These are phyloP conservation scores for Dicranocentrus wangi DNA, from an alignment of 2,888 invertebrate genomes.

Conservation along the genomic window DNA sequence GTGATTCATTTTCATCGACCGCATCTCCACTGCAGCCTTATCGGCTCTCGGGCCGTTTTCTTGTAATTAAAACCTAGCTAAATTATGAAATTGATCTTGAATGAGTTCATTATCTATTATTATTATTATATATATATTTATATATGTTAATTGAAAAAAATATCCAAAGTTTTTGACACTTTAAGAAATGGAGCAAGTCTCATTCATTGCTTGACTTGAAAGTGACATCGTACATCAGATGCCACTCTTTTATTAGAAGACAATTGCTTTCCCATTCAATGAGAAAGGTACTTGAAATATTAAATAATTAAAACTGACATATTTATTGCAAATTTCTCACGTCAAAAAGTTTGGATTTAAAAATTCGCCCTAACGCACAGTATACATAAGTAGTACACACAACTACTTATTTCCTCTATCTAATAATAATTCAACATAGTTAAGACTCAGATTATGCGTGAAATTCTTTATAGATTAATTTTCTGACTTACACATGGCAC, in stretches of 20 bases:
- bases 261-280: slow-evolving; percentile 46
- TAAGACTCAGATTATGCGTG: slow-evolving; percentile 42
- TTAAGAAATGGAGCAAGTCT: slow-evolving; percentile 63
- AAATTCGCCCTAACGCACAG: slow-evolving; percentile 7
- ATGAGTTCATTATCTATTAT: slow-evolving; percentile 32
- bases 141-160: slow-evolving; percentile 64
- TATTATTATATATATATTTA: slow-evolving; percentile 33
- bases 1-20: slow-evolving; percentile 26
- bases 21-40: slow-evolving; percentile 32
- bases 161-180: slow-evolving; percentile 69
- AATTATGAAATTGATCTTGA: background rate
- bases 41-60: slow-evolving; percentile 3
- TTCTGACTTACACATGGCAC: slow-evolving; percentile 55
- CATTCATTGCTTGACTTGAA: slow-evolving; percentile 60
- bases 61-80: no score
- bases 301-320: slow-evolving; percentile 17
- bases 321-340: slow-evolving; percentile 61
- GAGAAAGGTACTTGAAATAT: slow-evolving; percentile 36
- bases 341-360: slow-evolving; percentile 67
- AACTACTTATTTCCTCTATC: background rate
- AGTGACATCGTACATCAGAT: slow-evolving; percentile 55
- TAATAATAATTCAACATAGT: slow-evolving; percentile 21
- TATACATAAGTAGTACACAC: slow-evolving; percentile 11
- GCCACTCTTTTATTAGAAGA: slow-evolving; percentile 41
- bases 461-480: slow-evolving; percentile 17